Conservation (phyloP, 2,888 invertebrate genomes). For the Spisula subtruncata region DNA sequence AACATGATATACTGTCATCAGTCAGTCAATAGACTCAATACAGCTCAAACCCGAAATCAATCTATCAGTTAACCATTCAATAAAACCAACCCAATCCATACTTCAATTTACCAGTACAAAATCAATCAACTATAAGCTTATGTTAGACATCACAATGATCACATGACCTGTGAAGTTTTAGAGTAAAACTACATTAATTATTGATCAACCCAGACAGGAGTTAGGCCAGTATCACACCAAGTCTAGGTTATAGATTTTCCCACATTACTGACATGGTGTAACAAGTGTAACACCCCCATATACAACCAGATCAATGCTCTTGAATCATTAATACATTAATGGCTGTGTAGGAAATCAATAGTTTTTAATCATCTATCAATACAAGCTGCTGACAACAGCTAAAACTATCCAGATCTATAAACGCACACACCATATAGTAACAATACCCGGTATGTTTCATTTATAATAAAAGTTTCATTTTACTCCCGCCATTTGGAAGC, state of each 20-base stretch:
- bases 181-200: no score
- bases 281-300: slow-evolving; percentile 1
- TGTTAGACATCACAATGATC: no score
- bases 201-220: no score
- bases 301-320: background rate
- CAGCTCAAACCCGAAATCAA: no score
- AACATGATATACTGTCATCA: background rate
- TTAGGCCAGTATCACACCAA: no score
- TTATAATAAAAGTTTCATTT: background rate
- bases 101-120: no score
- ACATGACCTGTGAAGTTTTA: no score
- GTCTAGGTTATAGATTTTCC: no score
- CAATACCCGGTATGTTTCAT: background rate
- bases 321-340: slow-evolving; percentile 13
- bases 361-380: slow-evolving; percentile 20
- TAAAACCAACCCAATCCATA: no score
- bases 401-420: background rate
- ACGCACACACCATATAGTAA: background rate
- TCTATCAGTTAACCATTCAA: no score
- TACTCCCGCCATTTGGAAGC: slow-evolving; percentile 4
- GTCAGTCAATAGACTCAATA: no score
- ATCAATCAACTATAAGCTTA: no score
- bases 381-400: slow-evolving; percentile 5
- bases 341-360: slow-evolving; percentile 7
- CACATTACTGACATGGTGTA: background rate